phyloP scores from a whole-genome alignment of 2,797 vertebrate genomes.

The Sebastes taczanowskii region DNA sequence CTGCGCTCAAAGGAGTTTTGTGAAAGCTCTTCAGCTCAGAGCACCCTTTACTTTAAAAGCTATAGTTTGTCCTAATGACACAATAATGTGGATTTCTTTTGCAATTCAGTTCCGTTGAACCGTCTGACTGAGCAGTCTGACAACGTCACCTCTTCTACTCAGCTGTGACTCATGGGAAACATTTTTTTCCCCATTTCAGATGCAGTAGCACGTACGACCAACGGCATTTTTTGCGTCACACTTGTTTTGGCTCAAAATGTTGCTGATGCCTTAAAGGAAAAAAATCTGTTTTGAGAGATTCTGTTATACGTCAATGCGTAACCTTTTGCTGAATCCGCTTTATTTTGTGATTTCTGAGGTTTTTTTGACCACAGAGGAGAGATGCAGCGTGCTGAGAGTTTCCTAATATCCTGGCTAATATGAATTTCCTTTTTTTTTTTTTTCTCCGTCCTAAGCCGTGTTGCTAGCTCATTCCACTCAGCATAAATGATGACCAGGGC shows the following conservation, averaged over 20 bases:
- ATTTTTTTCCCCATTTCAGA: background rate
- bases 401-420: background rate
- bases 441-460: background rate
- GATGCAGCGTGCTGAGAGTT: background rate
- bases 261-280: conserved; percentile 8
- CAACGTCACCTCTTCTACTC: background rate
- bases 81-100: background rate
- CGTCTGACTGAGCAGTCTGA: background rate
- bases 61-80: background rate
- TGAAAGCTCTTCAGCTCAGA: background rate
- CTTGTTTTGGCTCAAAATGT: background rate
- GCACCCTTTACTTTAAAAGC: background rate
- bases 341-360: background rate
- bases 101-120: background rate
- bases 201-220: background rate
- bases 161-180: conserved; percentile 20
- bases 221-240: background rate
- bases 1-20: background rate
- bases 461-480: background rate
- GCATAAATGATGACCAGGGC: background rate
- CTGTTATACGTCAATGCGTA: background rate
- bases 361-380: background rate
- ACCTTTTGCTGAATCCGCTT: background rate
- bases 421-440: background rate
- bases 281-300: background rate